A percentile compares a stretch with the other conserved stretches of the same genome.
Conservation (phyloP, 2,888 invertebrate genomes). For the Chymomyza caudatula region DNA sequence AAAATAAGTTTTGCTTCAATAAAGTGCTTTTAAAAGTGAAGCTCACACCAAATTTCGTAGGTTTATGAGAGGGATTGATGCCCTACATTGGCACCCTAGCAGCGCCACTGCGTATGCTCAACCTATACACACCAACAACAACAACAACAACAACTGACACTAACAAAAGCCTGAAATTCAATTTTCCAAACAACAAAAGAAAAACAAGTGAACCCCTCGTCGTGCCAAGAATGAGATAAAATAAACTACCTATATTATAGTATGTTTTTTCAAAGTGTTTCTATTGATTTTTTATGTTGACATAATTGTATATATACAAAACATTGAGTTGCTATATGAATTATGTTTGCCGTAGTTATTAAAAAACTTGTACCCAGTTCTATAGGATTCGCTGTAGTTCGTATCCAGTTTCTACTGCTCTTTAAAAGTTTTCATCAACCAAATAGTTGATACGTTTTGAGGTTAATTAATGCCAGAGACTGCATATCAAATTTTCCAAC, state of each 20-base stretch:
- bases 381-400: too few species aligned
- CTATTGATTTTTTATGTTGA: conserved; percentile 52
- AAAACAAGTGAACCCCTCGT: conserved; percentile 21
- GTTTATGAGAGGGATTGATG: too few species aligned
- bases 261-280: conserved; percentile 33
- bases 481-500: not conserved
- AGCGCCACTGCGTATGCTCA: conserved; percentile 5
- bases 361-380: too few species aligned
- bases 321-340: not conserved
- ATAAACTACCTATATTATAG: conserved; percentile 29
- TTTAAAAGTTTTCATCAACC: not conserved
- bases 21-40: too few species aligned
- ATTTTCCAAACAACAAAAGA: conserved; percentile 54
- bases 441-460: not conserved
- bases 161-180: conserved; percentile 49
- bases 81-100: too few species aligned
- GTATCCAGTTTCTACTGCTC: too few species aligned
- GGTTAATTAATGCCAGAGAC: not conserved
- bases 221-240: conserved; percentile 37
- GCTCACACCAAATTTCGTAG: too few species aligned
- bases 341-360: not conserved
- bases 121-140: not conserved
- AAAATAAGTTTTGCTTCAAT: too few species aligned
- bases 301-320: not conserved
- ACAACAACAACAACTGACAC: not conserved